Conservation (phyloP, 2,113 vertebrate species). For the Indicator indicator region DNA sequence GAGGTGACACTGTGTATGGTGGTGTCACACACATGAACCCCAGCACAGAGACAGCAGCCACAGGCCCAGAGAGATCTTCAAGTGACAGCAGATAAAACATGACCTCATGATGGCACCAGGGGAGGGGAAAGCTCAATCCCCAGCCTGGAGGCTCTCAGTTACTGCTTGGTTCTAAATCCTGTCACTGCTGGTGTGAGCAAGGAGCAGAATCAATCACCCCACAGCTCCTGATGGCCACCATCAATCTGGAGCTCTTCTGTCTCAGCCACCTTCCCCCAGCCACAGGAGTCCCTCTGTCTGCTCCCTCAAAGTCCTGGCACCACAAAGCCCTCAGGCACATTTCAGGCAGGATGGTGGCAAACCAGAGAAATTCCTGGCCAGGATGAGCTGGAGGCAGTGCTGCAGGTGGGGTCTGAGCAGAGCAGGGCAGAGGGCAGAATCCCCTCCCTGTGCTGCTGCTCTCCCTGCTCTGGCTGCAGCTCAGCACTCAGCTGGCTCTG, state of each 20-base stretch:
- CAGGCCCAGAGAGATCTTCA: not conserved
- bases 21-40: not conserved
- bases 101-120: constrained; percentile 60
- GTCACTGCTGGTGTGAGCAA: not conserved
- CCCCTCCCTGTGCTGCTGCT: no score
- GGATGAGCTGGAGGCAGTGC: no score
- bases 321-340: not conserved
- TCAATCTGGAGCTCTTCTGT: constrained; percentile 17
- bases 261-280: not conserved
- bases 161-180: not conserved
- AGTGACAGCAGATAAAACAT: constrained; percentile 45
- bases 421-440: no score
- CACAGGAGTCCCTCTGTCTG: not conserved
- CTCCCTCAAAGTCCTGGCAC: not conserved
- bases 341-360: not conserved
- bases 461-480: no score
- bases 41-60: not conserved
- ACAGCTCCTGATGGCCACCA: not conserved
- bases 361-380: not conserved
- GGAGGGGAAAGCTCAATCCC: not conserved
- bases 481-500: no score
- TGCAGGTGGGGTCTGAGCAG: no score
- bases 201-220: constrained; percentile 43
- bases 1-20: not conserved
- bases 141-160: constrained; percentile 23